Base-by-base conservation (phyloP, 92 coral and sea anemone species). In the Epizoanthus scotinus region DNA sequence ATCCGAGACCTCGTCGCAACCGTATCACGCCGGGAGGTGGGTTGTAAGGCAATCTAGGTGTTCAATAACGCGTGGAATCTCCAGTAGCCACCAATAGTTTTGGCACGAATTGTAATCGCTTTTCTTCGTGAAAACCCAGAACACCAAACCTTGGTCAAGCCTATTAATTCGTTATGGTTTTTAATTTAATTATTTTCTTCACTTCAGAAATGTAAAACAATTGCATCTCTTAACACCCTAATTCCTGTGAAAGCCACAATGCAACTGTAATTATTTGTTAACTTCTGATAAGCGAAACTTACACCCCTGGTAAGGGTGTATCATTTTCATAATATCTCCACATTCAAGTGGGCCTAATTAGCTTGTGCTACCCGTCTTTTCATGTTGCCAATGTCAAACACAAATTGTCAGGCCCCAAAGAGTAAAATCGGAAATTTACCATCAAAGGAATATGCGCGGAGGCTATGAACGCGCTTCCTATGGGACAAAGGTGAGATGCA, bases 311-410 rank as follows among this genome's bases (percentile, higher is more conserved):
- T 3, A 34, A 24, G 25, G 68, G 68, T 38, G 81, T 75, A 40
- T 75, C 21, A 57, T 10, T 59, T 59, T 34, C 55, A 75, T 2
- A 20, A 20, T 8, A 68, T 68, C 73, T 68, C 31, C 56, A 52
- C 87, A 88, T 86, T 86, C 93, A 89, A 91, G 90, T 84, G 90
- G 87, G 68, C 67, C 71, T 83, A 75, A 86, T 91, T 87, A 84
- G 87, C 90, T 78, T 54, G 77, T 78, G 79, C 62, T 63, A 22
- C 62, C 88, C 86, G 91, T 85, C 89, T 87, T 74, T 85, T 73
- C 84, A 65, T 40, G 81, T 83, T 86, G 87, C 49, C 83, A 67
- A 73, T 77, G 61, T 86, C 86, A 91, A 86, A 86, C 89, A 87
- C 69, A 83, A 86, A 82, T 81, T 82, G 85, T 82, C 89, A 81